Percentiles rank a stretch among this genome's conserved stretches.
These are phyloP conservation scores for Cirrhinus mrigala DNA, from an alignment of 2,797 vertebrate genomes.

Conservation along the genomic window DNA sequence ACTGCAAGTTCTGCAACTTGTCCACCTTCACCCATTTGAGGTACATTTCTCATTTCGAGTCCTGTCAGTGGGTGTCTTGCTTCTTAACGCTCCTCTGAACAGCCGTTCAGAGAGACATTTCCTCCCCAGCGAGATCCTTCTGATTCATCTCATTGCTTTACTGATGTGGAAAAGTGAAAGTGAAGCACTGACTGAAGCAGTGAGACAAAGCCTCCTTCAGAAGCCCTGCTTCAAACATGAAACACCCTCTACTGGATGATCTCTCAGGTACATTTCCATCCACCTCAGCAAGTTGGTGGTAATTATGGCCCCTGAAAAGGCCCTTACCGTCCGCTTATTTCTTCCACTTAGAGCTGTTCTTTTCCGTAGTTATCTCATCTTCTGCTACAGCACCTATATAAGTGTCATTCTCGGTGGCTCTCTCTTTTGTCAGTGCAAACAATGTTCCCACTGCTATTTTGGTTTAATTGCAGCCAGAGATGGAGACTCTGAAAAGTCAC, in stretches of 20 bases:
- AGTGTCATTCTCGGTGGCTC: neutral
- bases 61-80: slow-evolving; percentile 11
- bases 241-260: slow-evolving; percentile 12
- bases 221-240: neutral
- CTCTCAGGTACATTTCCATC: neutral
- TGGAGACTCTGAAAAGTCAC: slow-evolving; percentile 5
- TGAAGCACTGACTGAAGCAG: slow-evolving; percentile 51
- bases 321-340: neutral
- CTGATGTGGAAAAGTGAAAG: slow-evolving; percentile 39
- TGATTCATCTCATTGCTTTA: slow-evolving; percentile 35
- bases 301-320: slow-evolving; percentile 35
- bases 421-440: slow-evolving; percentile 20
- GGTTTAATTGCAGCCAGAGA: slow-evolving; percentile 2
- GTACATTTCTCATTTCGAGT: neutral
- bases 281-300: slow-evolving; percentile 3
- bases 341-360: slow-evolving; percentile 4
- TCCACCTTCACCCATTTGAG: slow-evolving; percentile 1
- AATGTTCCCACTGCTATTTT: slow-evolving; percentile 26
- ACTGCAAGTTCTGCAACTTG: neutral
- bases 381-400: slow-evolving; percentile 7
- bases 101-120: slow-evolving; percentile 8
- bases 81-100: slow-evolving; percentile 18
- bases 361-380: neutral
- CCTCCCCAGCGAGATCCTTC: slow-evolving; percentile 23
- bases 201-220: slow-evolving; percentile 22